These are phyloP conservation scores for Agapornis canus DNA, from an alignment of 2,797 vertebrate species.

Conservation along the genomic window DNA sequence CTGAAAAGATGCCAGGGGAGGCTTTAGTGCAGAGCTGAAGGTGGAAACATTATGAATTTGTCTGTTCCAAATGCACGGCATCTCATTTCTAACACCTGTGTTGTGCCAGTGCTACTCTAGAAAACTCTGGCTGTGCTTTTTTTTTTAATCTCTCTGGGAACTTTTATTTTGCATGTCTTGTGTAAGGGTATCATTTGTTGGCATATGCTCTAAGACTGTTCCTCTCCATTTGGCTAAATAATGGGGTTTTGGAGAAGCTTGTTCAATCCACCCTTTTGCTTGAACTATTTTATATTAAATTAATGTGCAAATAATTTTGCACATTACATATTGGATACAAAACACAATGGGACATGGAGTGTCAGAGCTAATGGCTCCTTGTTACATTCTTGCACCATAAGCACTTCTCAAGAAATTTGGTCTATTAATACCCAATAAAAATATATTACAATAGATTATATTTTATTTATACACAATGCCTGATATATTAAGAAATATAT, in stretches of 20 bases:
- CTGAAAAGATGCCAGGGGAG: background rate
- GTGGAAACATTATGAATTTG: background rate
- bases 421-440: background rate
- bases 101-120: background rate
- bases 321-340: background rate
- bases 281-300: background rate
- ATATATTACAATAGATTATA: background rate
- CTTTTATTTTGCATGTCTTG: background rate
- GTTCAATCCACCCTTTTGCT: background rate
- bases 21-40: background rate
- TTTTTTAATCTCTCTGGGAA: background rate
- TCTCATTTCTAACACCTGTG: background rate
- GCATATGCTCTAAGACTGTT: background rate
- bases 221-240: background rate
- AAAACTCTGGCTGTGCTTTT: background rate
- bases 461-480: background rate
- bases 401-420: background rate
- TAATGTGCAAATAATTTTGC: background rate
- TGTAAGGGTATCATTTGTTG: background rate
- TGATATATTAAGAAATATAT: background rate
- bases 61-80: background rate
- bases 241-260: background rate
- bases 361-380: background rate
- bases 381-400: background rate
- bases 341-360: background rate